Percentiles rank a stretch among this genome's conserved stretches.
phyloP scores from a whole-genome alignment of 1,140 invertebrate species.

The Pseudomyrmex concolor region DNA sequence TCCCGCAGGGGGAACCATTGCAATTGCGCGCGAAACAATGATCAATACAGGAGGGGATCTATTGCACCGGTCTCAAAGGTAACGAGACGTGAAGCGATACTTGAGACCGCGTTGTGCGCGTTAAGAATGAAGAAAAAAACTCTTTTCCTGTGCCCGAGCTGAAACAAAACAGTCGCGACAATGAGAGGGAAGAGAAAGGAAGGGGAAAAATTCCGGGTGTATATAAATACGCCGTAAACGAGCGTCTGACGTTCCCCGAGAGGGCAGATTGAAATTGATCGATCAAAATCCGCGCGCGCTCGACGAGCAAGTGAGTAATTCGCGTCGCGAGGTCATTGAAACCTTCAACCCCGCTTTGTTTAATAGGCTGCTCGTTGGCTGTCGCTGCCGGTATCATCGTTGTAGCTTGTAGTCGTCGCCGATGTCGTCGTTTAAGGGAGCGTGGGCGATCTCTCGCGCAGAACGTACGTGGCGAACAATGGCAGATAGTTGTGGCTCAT shows the following conservation, averaged over 20 bases:
- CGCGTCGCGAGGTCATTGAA: constrained; percentile 72
- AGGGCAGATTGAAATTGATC: constrained; percentile 69
- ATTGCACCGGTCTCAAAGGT: constrained; percentile 27
- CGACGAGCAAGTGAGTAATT: constrained; percentile 72
- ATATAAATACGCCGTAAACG: constrained; percentile 32
- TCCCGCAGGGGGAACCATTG: constrained; percentile 49
- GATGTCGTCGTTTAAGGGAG: constrained; percentile 38
- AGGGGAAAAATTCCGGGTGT: not conserved
- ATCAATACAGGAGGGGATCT: constrained; percentile 40
- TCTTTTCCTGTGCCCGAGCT: not conserved
- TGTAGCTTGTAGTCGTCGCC: constrained; percentile 31
- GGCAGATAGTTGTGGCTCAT: constrained; percentile 60
- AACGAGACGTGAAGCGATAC: constrained; percentile 37
- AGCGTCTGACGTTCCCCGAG: constrained; percentile 31
- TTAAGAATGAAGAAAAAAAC: constrained; percentile 5
- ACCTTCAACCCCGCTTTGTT: constrained; percentile 65
- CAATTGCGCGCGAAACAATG: constrained; percentile 65
- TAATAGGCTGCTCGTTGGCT: constrained; percentile 54
- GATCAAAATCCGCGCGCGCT: constrained; percentile 69
- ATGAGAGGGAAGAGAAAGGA: not conserved
- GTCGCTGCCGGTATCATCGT: constrained; percentile 57
- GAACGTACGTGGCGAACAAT: constrained; percentile 70
- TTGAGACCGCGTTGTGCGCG: not conserved
- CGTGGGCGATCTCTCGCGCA: constrained; percentile 64
- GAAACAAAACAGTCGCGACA: not conserved